These are phyloP conservation scores for Augochlorella aurata DNA, from an alignment of 2,888 invertebrate species.

Conservation along the genomic window DNA sequence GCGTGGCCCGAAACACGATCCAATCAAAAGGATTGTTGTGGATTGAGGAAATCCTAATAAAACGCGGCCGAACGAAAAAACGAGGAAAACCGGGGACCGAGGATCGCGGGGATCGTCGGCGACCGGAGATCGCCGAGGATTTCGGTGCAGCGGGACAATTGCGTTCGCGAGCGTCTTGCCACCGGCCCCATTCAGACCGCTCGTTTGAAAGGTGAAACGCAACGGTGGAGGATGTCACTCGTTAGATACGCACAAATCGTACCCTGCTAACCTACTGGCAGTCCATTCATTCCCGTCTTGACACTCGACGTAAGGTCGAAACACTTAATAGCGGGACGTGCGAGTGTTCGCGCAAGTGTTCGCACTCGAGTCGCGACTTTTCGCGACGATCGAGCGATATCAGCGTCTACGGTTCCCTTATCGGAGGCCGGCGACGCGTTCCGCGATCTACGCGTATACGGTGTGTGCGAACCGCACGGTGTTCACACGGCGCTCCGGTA, in stretches of 20 bases:
- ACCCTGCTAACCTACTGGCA: conserved; percentile 63
- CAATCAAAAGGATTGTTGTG: conserved; percentile 27
- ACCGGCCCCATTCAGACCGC: conserved; percentile 17
- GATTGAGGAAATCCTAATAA: conserved; percentile 44
- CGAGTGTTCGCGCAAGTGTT: conserved; percentile 6
- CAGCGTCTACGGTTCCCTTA: conserved; percentile 18
- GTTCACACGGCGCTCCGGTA: not conserved
- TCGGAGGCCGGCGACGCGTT: not conserved
- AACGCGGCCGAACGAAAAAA: not conserved
- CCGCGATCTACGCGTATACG: not conserved
- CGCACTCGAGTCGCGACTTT: not conserved
- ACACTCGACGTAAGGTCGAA: conserved; percentile 65
- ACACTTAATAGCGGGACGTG: conserved; percentile 60
- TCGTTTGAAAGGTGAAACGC: conserved; percentile 55
- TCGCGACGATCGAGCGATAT: not conserved
- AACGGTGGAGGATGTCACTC: conserved; percentile 64
- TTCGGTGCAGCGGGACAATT: too few relatives aligned
- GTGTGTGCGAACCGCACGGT: not conserved
- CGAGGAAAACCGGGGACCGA: not conserved
- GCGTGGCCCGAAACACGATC: conserved; percentile 36
- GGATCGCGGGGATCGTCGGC: not conserved
- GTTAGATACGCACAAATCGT: conserved; percentile 68
- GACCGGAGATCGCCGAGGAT: too few relatives aligned
- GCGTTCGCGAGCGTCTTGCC: not conserved
- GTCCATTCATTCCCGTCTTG: conserved; percentile 56